Evolutionary conservation across 2,113 vertebrate species (phyloP).

Genomic region (Oceanodroma tethys): DNA sequence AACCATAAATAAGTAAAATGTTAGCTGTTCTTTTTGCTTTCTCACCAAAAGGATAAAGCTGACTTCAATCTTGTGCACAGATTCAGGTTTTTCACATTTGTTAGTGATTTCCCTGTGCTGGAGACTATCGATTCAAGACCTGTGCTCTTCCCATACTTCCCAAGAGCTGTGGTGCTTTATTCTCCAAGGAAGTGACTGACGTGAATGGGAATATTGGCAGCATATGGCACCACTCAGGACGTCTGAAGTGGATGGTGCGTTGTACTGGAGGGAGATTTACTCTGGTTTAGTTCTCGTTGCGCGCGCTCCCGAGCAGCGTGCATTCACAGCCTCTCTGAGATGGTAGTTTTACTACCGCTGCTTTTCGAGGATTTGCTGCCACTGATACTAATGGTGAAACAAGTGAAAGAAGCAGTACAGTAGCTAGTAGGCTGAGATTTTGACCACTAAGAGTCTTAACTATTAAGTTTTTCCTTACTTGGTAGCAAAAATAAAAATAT

Average conservation of each 20-base stretch:
- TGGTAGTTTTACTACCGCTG: not conserved
- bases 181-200: not conserved
- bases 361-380: not conserved
- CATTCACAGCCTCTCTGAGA: not conserved
- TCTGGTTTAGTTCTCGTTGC: not conserved
- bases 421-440: not conserved
- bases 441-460: not conserved
- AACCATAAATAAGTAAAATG: not conserved
- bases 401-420: not conserved
- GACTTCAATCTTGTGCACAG: not conserved
- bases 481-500: not conserved
- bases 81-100: not conserved
- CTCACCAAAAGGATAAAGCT: not conserved
- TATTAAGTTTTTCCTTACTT: not conserved
- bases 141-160: not conserved
- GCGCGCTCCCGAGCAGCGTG: fast-evolving
- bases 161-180: not conserved
- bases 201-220: not conserved
- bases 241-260: not conserved
- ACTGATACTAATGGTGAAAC: not conserved
- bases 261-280: not conserved
- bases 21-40: not conserved
- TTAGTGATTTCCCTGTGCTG: not conserved
- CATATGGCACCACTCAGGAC: not conserved
- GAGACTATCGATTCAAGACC: not conserved